phyloP scores from a whole-genome alignment of 2,113 vertebrate genomes.

The Planiliza haematocheilus region DNA sequence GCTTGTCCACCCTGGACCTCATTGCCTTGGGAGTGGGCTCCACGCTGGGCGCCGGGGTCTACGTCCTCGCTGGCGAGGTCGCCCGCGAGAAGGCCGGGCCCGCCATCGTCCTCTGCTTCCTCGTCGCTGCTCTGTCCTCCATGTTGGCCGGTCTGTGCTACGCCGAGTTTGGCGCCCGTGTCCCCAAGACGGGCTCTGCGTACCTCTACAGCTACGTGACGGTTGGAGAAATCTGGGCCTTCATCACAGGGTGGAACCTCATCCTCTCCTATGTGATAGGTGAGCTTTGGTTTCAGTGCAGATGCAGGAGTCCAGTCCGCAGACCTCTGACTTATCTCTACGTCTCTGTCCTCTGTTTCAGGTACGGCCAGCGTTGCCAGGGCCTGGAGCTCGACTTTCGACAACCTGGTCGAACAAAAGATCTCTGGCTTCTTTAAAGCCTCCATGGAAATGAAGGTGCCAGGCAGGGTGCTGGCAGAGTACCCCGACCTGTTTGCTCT shows the following conservation, averaged over 20 bases:
- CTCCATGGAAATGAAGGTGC: conserved; percentile 82
- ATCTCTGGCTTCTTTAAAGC: conserved; percentile 89
- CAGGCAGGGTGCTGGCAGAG: conserved; percentile 85
- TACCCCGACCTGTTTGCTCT: conserved; percentile 94
- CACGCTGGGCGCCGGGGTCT: conserved; percentile 93
- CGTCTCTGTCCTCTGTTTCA: conserved; percentile 37
- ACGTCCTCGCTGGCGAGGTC: conserved; percentile 93
- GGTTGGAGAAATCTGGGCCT: conserved; percentile 97
- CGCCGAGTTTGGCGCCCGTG: conserved; percentile 94
- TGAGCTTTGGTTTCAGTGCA: conserved; percentile 62
- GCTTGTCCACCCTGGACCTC: conserved; percentile 93
- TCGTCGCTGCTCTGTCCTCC: conserved; percentile 93
- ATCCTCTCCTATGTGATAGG: conserved; percentile 97
- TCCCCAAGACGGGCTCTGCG: conserved; percentile 94
- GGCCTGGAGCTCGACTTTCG: conserved; percentile 95
- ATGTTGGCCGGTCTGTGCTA: conserved; percentile 96
- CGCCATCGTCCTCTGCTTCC: conserved; percentile 93
- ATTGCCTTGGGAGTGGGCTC: conserved; percentile 94
- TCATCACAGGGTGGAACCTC: conserved; percentile 97
- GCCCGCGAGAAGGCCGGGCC: conserved; percentile 93
- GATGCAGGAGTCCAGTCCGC: no score
- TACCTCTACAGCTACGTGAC: conserved; percentile 98
- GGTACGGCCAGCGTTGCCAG: conserved; percentile 94
- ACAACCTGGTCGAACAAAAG: conserved; percentile 91
- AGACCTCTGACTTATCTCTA: background rate